phyloP scores from a whole-genome alignment of 1,140 invertebrate genomes.

The Drosophila dunni region DNA sequence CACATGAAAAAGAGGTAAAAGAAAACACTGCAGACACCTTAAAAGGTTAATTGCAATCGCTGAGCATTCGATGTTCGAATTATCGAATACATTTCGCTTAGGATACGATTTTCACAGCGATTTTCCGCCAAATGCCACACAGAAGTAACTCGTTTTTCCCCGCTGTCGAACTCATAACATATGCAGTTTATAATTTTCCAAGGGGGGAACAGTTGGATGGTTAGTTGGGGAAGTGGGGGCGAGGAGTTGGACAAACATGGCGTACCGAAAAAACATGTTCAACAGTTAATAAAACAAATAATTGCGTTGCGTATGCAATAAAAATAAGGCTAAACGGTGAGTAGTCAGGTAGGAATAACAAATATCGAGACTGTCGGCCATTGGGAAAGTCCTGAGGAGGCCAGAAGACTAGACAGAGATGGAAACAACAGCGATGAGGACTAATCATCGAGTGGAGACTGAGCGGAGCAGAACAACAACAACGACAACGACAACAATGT shows the following conservation, averaged over 20 bases:
- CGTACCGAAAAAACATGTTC: conserved; percentile 66
- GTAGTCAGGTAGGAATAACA: conserved; percentile 48
- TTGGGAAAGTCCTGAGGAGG: conserved; percentile 29
- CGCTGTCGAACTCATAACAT: conserved; percentile 34
- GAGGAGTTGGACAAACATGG: conserved; percentile 39
- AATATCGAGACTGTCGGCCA: conserved; percentile 36
- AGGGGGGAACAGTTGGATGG: background rate
- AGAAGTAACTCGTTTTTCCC: conserved; percentile 24
- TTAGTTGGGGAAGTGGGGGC: no score
- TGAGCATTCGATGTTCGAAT: conserved; percentile 35
- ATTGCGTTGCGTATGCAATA: conserved; percentile 81
- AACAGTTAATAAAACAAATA: conserved; percentile 84
- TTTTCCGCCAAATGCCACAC: conserved; percentile 29
- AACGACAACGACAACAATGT: conserved; percentile 5
- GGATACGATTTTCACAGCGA: conserved; percentile 16
- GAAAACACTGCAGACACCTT: conserved; percentile 25
- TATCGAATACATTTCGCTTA: conserved; percentile 15
- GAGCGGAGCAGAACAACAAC: conserved; percentile 8
- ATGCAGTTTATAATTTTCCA: conserved; percentile 75
- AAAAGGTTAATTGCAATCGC: conserved; percentile 60
- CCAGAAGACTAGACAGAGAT: conserved; percentile 35
- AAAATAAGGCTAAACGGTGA: conserved; percentile 76
- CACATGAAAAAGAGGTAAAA: background rate
- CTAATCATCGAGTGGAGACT: conserved; percentile 35
- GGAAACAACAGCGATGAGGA: conserved; percentile 20